phyloP scores from a whole-genome alignment of 2,113 vertebrate genomes.

The Genyomyrus donnyi region DNA sequence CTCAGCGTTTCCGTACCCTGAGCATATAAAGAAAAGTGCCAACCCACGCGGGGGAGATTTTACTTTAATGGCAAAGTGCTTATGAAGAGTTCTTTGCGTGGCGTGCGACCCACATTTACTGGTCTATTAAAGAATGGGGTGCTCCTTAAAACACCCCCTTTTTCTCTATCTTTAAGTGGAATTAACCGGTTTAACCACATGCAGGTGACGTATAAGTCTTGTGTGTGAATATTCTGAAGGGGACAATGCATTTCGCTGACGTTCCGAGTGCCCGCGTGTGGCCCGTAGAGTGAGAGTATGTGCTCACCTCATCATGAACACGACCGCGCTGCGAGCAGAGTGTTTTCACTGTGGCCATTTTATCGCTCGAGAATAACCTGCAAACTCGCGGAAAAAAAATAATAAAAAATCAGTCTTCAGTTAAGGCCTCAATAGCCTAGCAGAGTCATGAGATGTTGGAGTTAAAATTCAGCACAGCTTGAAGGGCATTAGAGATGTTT shows the following conservation, averaged over 20 bases:
- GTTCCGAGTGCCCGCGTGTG: too few species aligned
- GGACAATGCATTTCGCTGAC: not conserved
- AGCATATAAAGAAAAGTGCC: not conserved
- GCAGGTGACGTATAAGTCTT: too few species aligned
- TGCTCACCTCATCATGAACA: not conserved
- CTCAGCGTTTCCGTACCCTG: not conserved
- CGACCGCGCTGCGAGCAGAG: not conserved
- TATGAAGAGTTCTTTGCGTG: conserved; percentile 27
- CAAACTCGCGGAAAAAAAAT: not conserved
- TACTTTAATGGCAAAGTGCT: conserved; percentile 33
- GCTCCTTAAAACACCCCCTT: conserved; percentile 14
- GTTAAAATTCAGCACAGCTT: not conserved
- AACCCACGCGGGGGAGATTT: conserved; percentile 17
- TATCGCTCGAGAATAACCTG: not conserved
- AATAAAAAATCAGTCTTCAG: not conserved
- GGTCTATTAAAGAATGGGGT: conserved; percentile 8
- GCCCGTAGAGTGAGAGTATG: not conserved
- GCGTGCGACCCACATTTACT: conserved; percentile 30
- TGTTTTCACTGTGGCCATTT: not conserved
- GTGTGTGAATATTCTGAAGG: not conserved
- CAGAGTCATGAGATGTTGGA: not conserved
- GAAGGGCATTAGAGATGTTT: not conserved
- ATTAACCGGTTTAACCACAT: conserved; percentile 23
- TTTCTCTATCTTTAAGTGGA: conserved; percentile 23
- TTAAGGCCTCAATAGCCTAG: not conserved